These are phyloP conservation scores for Agelaius phoeniceus DNA, from an alignment of 2,113 vertebrate species.

Conservation along the genomic window DNA sequence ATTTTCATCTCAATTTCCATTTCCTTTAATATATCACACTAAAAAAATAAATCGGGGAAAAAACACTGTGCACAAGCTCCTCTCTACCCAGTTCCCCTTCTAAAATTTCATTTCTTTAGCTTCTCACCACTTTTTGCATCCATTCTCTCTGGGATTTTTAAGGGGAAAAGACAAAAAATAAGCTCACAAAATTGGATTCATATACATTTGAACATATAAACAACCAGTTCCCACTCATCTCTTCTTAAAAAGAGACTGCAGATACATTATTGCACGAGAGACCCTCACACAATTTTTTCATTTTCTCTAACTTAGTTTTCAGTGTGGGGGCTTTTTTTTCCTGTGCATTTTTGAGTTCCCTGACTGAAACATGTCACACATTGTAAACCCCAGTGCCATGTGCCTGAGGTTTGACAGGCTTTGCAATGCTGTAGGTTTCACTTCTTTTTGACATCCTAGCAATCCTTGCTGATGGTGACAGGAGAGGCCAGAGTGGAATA, in stretches of 20 bases:
- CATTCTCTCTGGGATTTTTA: neutral
- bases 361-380: neutral
- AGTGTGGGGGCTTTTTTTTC: neutral
- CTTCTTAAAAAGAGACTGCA: neutral
- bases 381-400: neutral
- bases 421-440: neutral
- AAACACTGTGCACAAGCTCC: neutral
- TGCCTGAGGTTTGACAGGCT: neutral
- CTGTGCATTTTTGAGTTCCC: fast-evolving
- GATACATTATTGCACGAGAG: neutral
- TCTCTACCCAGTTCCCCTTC: neutral
- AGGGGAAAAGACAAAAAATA: neutral
- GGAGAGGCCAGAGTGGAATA: neutral
- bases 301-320: neutral
- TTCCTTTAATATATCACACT: neutral
- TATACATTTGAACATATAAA: neutral
- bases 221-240: neutral
- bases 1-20: neutral
- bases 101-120: neutral
- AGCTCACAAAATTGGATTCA: neutral
- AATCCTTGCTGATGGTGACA: neutral
- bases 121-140: neutral
- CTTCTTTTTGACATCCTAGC: neutral
- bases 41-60: neutral
- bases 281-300: neutral